A percentile compares a stretch with the other conserved stretches of the same genome.
These are phyloP conservation scores for Aculops lycopersici DNA, from an alignment of 1,140 invertebrate genomes.

Conservation along the genomic window DNA sequence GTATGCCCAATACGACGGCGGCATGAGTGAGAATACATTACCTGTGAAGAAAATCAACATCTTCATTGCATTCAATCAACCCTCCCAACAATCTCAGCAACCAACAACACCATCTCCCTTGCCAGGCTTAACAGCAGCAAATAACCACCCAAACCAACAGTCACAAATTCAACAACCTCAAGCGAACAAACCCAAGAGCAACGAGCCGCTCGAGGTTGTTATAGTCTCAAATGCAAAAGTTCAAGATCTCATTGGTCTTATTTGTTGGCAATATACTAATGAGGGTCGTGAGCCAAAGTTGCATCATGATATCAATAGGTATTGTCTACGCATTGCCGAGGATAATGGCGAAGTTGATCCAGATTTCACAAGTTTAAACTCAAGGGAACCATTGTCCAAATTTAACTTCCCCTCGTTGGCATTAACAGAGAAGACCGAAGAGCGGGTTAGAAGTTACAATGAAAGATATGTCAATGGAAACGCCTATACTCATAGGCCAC, in stretches of 20 bases:
- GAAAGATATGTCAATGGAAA: conserved; percentile 3
- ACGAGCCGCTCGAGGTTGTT: conserved; percentile 46
- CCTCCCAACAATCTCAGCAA: not conserved
- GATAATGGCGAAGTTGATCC: conserved; percentile 82
- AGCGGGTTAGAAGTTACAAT: not conserved
- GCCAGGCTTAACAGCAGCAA: no score
- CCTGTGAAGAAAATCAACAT: conserved; percentile 6
- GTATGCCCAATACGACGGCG: conserved; percentile 63
- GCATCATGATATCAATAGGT: conserved; percentile 21
- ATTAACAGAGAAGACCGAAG: conserved; percentile 28
- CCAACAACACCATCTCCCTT: no score
- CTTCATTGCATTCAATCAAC: not conserved
- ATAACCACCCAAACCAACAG: no score
- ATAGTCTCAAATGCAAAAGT: conserved; percentile 52
- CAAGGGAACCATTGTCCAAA: conserved; percentile 51
- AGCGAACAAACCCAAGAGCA: no score
- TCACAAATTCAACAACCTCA: no score
- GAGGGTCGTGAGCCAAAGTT: conserved; percentile 19
- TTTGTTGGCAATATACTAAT: conserved; percentile 32
- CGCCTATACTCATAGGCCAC: not conserved
- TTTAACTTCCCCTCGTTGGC: conserved; percentile 65
- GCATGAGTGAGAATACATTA: conserved; percentile 11
- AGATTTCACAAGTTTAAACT: conserved; percentile 65
- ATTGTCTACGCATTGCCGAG: conserved; percentile 65
- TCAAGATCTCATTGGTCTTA: conserved; percentile 63